Evolutionary conservation across 2,797 vertebrate genomes (phyloP), one percentile per base, ranked within the genome.

Genomic region (Labroides dimidiatus): DNA sequence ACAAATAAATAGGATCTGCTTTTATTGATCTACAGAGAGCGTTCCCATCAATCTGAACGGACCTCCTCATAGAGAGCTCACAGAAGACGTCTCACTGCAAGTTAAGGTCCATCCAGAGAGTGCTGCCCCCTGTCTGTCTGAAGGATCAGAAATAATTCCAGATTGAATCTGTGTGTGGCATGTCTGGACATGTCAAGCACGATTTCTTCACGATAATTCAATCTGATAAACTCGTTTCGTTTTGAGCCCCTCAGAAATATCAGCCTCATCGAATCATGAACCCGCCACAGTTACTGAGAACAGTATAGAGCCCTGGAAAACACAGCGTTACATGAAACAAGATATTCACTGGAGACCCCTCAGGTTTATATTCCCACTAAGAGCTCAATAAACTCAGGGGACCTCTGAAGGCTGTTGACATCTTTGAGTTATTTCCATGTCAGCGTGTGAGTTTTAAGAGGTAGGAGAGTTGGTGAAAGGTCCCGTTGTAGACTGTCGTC

Each of bases 1-100:
- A 81, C 75, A 85, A 84, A 85, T 84, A 91, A 90, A 91, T 74
- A 84, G 24, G 50, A 37, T 30, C 51, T 33, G 20, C 75, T 79
- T 78, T 50, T 45, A 77, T 68, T 73, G 60, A 85, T 82, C 66
- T 66, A 66, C 51, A 61, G 65, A 73, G 76, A 68, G 48, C 59
- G 56, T 86, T 85, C 80, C 62, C 41, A 63, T 63, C 30, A 59
- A 51, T 61, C 56, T 72, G 64, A 77, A 73, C 66, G 37, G 19
- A 84, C 23, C 3, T 68, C 12, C 10, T 47, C 10, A 59, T 65
- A 48, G 27, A 69, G 33, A 39, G 23, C 24, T 21, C 47, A 20
- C 24, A 9, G 12, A 39, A 13, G 13, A 39, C 37, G 24, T 50
- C n/a, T n/a, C n/a, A n/a, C n/a, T n/a, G n/a, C n/a, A n/a, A n/a